Evolutionary conservation across 2,797 vertebrate species (phyloP).

Genomic region (Hemibagrus guttatus): DNA sequence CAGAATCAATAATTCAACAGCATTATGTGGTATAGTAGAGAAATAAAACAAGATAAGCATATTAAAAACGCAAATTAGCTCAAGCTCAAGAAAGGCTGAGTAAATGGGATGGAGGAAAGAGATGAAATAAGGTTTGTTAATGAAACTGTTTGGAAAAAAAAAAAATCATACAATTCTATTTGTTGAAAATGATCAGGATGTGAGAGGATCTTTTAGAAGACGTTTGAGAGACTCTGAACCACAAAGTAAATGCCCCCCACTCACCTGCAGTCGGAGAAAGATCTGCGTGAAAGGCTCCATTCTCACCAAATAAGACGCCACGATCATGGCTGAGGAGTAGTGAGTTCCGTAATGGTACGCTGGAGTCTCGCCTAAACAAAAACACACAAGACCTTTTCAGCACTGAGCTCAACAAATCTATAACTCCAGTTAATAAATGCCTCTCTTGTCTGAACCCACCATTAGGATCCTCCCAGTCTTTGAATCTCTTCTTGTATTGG

Average conservation of each 20-base stretch:
- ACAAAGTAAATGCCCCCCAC: background rate
- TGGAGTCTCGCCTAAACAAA: conserved; percentile 88
- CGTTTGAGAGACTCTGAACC: background rate
- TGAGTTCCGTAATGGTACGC: conserved; percentile 99
- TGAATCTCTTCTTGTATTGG: conserved; percentile 97
- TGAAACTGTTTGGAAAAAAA: no score
- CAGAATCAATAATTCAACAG: background rate
- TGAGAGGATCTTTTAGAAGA: background rate
- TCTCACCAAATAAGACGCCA: conserved; percentile 95
- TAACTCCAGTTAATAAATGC: background rate
- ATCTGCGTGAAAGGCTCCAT: conserved; percentile 99
- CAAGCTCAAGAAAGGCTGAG: background rate
- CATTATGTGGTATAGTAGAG: background rate
- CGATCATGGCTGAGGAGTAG: conserved; percentile 98
- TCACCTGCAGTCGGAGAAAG: conserved; percentile 94
- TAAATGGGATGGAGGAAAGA: background rate
- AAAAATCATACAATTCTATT: background rate
- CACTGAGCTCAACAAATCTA: background rate
- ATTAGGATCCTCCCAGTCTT: conserved; percentile 98
- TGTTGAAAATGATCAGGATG: background rate
- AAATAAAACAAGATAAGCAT: background rate
- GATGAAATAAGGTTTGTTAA: background rate
- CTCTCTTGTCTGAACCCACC: conserved; percentile 68
- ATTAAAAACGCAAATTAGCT: background rate
- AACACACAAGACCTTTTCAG: background rate